A percentile compares a stretch with the other conserved stretches of the same genome.
Conservation (phyloP, 1,140 invertebrate genomes). For the Tachypleus tridentatus region DNA sequence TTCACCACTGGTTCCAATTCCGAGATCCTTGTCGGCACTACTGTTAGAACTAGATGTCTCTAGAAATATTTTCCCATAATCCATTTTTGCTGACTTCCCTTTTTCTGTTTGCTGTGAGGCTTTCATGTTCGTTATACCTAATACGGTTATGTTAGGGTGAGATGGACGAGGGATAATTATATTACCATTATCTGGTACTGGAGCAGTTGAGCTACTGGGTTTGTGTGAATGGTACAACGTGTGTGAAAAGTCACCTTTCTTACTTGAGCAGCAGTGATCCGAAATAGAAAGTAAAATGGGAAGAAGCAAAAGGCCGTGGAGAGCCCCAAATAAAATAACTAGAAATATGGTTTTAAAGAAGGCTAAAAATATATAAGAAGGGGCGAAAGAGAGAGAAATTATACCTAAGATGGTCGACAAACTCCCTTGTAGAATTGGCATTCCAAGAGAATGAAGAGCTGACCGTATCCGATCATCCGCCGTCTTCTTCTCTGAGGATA, state of each 20-base stretch:
- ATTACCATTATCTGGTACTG: no score
- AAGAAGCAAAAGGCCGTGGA: constrained; percentile 82
- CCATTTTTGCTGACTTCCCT: no score
- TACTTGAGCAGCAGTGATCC: constrained; percentile 18
- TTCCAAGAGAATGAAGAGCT: constrained; percentile 73
- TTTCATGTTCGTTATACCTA: no score
- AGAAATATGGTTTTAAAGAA: constrained; percentile 98
- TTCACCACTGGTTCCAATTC: constrained; percentile 64
- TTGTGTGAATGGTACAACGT: constrained; percentile 7
- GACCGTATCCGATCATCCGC: constrained; percentile 57
- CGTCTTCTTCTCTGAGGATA: constrained; percentile 50
- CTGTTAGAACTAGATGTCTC: no score
- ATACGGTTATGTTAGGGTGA: no score
- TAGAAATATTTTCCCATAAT: no score
- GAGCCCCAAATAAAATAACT: constrained; percentile 84
- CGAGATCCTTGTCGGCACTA: constrained; percentile 70
- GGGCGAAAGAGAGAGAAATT: constrained; percentile 68
- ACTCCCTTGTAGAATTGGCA: constrained; percentile 90
- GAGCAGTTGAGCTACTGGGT: neutral
- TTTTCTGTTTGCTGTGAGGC: no score
- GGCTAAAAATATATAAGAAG: constrained; percentile 93
- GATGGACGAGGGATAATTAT: no score
- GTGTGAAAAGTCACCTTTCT: no score
- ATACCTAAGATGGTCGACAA: constrained; percentile 86
- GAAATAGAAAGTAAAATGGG: constrained; percentile 69